Evolutionary conservation across 2,888 invertebrate genomes (phyloP), one percentile per base, ranked within the genome.

Genomic region (Hyppa rectilinea): DNA sequence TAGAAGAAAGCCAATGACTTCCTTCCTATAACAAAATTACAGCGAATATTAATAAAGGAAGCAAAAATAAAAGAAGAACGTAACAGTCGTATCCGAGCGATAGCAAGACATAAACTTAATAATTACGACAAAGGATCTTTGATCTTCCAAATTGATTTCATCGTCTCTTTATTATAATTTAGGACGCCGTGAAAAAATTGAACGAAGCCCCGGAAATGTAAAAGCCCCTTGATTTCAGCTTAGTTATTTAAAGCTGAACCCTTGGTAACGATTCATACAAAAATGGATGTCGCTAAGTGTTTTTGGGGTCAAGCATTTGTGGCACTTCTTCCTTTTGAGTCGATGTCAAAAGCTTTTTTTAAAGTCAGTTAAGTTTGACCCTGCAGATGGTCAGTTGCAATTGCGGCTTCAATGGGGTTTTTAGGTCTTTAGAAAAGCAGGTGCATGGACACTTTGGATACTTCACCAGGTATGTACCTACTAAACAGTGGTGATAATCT

Each of bases 51-150:
- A 74, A 66, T 58, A 43, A 55, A 31, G 14, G 38, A 43, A 55
- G 36, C 9, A 29, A 40, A 53, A 52, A 26, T 2, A 38, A 59
- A 31, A 29, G 34, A 36, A 71, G 26, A 36, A 3, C 36, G 34
- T 36, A n/a, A 56, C 67, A 63, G 55, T 38, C 61, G 56, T 82
- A 60, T 62, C 56, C 49, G 56, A 69, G 34, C 31, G 43, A 47
- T 53, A 52, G 34, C 47, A 20, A 70, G 64, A 58, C 64, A 67
- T 71, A 70, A 76, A 73, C 56, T 76, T 79, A 71, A 68, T 80
- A 81, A 81, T 81, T 81, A 73, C 23, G 23, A 68, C 70, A 73
- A 76, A 76, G 66, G 67, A 66, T 66, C 72, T 81, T 83, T 83
- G 76, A 73, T 68, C 83, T 63, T 49, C n/a, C 67, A 50, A 81